phyloP scores from a whole-genome alignment of 2,797 vertebrate species.

The Sebastes diaconus region DNA sequence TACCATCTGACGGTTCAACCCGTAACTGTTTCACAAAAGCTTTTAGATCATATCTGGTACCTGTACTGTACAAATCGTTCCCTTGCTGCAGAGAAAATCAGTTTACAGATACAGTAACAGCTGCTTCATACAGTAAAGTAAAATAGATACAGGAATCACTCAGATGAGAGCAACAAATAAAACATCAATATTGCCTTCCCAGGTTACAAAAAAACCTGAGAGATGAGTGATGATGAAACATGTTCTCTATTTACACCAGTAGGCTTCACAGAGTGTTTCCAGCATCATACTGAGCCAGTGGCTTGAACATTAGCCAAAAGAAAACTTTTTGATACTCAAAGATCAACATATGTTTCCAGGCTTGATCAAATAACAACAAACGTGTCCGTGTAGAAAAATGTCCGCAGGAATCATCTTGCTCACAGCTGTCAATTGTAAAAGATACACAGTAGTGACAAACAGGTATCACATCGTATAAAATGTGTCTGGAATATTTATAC shows the following conservation, averaged over 20 bases:
- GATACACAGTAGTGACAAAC: neutral
- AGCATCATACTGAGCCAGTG: neutral
- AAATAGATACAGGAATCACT: neutral
- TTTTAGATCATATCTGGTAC: neutral
- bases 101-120: neutral
- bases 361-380: conserved; percentile 1
- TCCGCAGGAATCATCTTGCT: neutral
- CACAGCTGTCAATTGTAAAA: too few species aligned
- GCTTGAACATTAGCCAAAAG: neutral
- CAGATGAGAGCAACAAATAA: neutral
- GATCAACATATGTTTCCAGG: neutral
- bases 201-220: neutral
- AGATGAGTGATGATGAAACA: neutral
- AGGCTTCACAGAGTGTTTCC: neutral
- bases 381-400: neutral
- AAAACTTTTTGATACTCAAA: neutral
- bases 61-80: neutral
- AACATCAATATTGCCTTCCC: neutral
- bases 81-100: neutral
- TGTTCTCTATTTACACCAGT: neutral
- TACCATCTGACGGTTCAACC: neutral
- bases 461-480: neutral
- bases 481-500: neutral
- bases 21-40: neutral
- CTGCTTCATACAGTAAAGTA: neutral